Base-by-base conservation (phyloP, 2,797 vertebrate genomes). In the Coendou prehensilis region DNA sequence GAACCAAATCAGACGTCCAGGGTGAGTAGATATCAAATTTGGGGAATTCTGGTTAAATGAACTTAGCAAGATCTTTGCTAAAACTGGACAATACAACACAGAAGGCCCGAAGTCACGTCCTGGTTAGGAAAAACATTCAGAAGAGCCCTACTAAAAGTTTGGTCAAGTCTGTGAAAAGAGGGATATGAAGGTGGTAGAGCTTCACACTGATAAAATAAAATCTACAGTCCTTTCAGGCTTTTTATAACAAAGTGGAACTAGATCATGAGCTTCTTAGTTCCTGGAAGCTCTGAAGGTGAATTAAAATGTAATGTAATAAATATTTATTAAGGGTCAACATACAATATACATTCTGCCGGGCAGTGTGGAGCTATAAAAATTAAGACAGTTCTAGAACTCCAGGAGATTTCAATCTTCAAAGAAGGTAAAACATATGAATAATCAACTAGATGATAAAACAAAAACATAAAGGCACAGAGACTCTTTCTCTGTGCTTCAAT, bases 301-400 rank as follows among this genome's bases (percentile, higher is more conserved):
- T 71, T 9, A 95, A 79, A 91, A 67, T 64, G 3, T n/a, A 52
- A 93, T 52, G 83, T 84, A 88, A 56, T 79, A 91, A 90, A 50
- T 88, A 91, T 50, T 90, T 81, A 81, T 57, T 87, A n/a, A 64
- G 17, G 41, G 26, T 85, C 54, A 87, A 50, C 17, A 45, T 45
- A 57, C 0, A 84, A 41, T 45, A 37, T 52, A n/a, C 18, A n/a
- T 26, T 81, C 71, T 81, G 47, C 11, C 64, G 37, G 52, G 78
- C 22, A 85, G 57, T 69, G 26, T 56, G 26, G 54, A 78, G 47
- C 54, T 78, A 64, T 14, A 96, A 87, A 91, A 89, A 64, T 45
- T 52, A 30, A 89, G 90, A 45, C 2, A 45, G 22, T 54, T 85
- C 26, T 75, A 80, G 17, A 71, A 50, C 47, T 95, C 52, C 26